phyloP scores from a whole-genome alignment of 2,113 vertebrate species.

The Ameiurus melas region DNA sequence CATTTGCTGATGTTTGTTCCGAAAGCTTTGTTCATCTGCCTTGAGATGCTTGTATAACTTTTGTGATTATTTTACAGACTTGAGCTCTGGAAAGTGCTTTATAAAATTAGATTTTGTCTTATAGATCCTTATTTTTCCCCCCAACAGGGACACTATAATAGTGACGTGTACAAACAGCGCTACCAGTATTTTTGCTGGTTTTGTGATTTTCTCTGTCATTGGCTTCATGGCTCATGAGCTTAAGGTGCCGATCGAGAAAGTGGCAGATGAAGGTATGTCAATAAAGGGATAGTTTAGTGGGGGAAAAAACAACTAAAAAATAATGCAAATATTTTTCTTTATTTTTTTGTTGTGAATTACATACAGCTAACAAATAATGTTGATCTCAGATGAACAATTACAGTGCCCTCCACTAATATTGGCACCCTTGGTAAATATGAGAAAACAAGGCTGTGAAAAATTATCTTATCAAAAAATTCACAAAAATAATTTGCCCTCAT shows the following conservation, averaged over 20 bases:
- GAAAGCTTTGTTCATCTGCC: neutral
- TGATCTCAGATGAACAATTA: neutral
- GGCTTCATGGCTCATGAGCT: conserved; percentile 98
- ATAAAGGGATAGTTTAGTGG: neutral
- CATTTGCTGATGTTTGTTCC: neutral
- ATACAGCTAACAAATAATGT: neutral
- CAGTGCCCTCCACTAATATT: too few relatives aligned
- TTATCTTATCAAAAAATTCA: too few relatives aligned
- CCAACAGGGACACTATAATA: conserved; percentile 89
- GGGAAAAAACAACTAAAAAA: neutral
- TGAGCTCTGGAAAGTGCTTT: neutral
- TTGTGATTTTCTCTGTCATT: conserved; percentile 98
- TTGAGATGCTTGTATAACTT: neutral
- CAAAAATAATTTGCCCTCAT: too few relatives aligned
- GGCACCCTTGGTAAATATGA: too few relatives aligned
- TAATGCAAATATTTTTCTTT: neutral
- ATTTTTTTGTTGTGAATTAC: neutral
- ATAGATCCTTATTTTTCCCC: conserved; percentile 14
- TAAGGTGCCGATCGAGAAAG: conserved; percentile 94
- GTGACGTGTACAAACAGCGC: conserved; percentile 97
- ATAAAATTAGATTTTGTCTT: neutral
- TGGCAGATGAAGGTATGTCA: conserved; percentile 93
- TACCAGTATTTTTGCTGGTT: conserved; percentile 97
- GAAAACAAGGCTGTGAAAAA: too few relatives aligned
- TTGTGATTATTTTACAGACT: neutral